These are phyloP conservation scores for Myopa tessellatipennis DNA, from an alignment of 2,888 invertebrate species.

Conservation along the genomic window DNA sequence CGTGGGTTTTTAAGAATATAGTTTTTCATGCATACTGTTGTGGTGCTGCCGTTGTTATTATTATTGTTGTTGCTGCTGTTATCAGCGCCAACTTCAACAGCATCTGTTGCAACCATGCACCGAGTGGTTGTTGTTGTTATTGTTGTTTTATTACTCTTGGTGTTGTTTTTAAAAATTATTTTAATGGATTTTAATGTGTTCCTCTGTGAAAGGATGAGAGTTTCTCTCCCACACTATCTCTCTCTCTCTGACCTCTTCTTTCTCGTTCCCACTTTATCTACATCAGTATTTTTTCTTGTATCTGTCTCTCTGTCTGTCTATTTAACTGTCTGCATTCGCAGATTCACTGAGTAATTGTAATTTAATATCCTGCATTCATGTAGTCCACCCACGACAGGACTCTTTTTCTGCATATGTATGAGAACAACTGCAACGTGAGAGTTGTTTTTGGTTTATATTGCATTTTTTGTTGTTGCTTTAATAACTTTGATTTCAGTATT, in stretches of 20 bases:
- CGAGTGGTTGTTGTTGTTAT: not conserved
- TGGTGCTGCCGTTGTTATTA: not conserved
- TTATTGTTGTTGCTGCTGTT: constrained; percentile 5
- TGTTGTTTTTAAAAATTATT: constrained; percentile 10
- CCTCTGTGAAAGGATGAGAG: not conserved
- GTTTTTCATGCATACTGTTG: not conserved
- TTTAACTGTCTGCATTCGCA: not conserved
- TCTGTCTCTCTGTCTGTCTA: not conserved
- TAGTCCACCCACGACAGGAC: not conserved
- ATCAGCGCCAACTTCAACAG: not conserved
- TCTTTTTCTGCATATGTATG: not conserved
- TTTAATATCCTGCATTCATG: constrained; percentile 32
- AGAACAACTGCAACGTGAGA: not conserved
- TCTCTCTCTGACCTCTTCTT: not conserved
- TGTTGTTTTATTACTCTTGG: not conserved
- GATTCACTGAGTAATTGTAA: constrained; percentile 33
- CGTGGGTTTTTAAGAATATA: not conserved
- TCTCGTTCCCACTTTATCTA: not conserved
- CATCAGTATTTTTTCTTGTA: not conserved
- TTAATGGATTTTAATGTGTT: constrained; percentile 32
- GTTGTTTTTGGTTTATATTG: not conserved
- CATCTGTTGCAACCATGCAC: not conserved
- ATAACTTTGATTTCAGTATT: not conserved
- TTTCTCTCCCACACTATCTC: not conserved
- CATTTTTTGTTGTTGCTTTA: not conserved